phyloP scores from a whole-genome alignment of 1,140 invertebrate genomes.

The Hormaphis cornu region DNA sequence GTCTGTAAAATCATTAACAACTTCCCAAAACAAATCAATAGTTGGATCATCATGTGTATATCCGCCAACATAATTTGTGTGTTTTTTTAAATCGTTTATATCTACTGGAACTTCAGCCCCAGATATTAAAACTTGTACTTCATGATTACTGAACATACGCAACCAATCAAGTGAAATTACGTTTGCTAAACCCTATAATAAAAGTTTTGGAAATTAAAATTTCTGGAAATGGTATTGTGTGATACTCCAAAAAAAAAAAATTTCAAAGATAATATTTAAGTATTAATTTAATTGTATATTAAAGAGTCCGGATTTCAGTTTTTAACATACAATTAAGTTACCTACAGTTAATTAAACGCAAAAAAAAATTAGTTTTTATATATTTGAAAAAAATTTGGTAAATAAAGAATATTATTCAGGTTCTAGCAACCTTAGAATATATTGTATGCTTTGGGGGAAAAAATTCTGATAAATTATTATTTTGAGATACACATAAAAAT shows the following conservation, averaged over 20 bases:
- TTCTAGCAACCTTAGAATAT: no score
- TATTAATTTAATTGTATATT: no score
- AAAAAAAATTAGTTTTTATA: no score
- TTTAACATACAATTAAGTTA: no score
- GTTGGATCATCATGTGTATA: slow-evolving; percentile 70
- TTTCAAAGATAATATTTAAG: no score
- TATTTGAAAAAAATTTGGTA: no score
- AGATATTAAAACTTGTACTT: slow-evolving; percentile 88
- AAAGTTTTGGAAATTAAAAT: slow-evolving; percentile 17
- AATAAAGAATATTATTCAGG: no score
- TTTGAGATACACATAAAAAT: no score
- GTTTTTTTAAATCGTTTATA: slow-evolving; percentile 71
- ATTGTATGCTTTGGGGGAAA: no score
- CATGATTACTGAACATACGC: slow-evolving; percentile 88
- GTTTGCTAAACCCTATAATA: slow-evolving; percentile 63
- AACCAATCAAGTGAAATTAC: slow-evolving; percentile 86
- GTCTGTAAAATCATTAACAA: slow-evolving; percentile 73
- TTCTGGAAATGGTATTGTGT: slow-evolving; percentile 13
- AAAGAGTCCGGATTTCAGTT: no score
- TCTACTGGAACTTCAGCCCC: slow-evolving; percentile 88
- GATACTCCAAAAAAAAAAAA: not conserved
- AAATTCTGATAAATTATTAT: no score
- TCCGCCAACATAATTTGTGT: slow-evolving; percentile 77
- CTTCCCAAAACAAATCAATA: slow-evolving; percentile 72
- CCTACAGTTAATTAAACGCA: no score